phyloP scores from a whole-genome alignment of 2,797 vertebrate species.

The Malacoraja senta region DNA sequence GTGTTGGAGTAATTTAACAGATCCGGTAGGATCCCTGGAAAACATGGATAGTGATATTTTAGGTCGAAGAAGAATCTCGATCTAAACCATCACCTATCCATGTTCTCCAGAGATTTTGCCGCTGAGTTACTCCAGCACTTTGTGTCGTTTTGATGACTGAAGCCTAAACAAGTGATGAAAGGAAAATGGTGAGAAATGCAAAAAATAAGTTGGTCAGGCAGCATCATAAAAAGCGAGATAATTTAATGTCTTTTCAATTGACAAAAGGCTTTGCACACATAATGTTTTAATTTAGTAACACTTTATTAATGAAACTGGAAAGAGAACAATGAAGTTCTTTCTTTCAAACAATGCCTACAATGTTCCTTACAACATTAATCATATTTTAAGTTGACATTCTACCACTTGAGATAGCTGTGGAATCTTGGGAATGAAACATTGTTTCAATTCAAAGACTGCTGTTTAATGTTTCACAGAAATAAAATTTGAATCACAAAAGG shows the following conservation, averaged over 20 bases:
- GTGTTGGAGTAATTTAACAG: too few relatives aligned
- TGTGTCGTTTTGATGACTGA: too few relatives aligned
- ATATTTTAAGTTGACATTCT: not conserved
- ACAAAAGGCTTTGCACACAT: not conserved
- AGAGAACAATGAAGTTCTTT: not conserved
- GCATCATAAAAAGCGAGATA: not conserved
- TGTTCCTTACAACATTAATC: not conserved
- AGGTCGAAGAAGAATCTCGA: too few relatives aligned
- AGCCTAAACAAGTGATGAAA: not conserved
- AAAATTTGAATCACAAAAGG: not conserved
- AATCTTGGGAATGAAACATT: not conserved
- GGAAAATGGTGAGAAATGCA: not conserved
- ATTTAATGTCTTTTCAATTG: not conserved
- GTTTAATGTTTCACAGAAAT: conserved; percentile 10
- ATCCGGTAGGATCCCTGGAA: too few relatives aligned
- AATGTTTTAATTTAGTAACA: not conserved
- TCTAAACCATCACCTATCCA: too few relatives aligned
- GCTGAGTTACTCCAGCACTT: too few relatives aligned
- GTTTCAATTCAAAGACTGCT: conserved; percentile 1
- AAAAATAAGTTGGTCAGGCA: not conserved
- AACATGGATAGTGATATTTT: too few relatives aligned
- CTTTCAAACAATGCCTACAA: not conserved
- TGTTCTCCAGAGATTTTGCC: too few relatives aligned
- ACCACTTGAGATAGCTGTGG: not conserved
- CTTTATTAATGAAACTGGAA: not conserved